Percentiles rank a stretch among this genome's conserved stretches.
Conservation (phyloP, 2,113 vertebrate species). For the Sarotherodon lohbergeri region DNA sequence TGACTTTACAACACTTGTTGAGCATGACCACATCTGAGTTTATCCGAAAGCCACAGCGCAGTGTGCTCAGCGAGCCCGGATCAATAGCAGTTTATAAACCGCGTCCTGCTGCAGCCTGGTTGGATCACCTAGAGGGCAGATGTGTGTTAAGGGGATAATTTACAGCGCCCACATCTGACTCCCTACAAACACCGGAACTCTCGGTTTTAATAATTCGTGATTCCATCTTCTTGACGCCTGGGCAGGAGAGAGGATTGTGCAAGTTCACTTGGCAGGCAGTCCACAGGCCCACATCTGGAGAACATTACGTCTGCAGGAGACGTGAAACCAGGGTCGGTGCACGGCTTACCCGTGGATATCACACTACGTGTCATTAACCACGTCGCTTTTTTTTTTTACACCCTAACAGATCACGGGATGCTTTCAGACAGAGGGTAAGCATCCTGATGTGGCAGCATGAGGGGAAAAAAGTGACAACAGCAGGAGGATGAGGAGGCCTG, state of each 20-base stretch:
- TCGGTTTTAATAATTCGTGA: constrained; percentile 32
- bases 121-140: neutral
- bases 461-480: neutral
- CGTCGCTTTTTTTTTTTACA: neutral
- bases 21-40: neutral
- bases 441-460: constrained; percentile 1
- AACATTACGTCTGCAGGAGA: constrained; percentile 71
- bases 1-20: constrained; percentile 19
- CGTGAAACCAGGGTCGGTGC: constrained; percentile 59
- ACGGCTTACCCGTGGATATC: constrained; percentile 49
- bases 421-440: neutral
- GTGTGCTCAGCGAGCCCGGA: neutral
- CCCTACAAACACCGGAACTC: constrained; percentile 6
- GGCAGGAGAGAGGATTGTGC: constrained; percentile 69
- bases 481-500: constrained; percentile 16
- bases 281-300: constrained; percentile 71
- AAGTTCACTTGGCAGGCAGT: constrained; percentile 74
- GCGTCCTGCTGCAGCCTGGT: neutral
- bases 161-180: neutral
- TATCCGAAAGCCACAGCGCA: neutral
- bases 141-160: neutral
- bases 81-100: neutral
- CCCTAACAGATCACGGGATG: neutral
- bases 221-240: constrained; percentile 66
- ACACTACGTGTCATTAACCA: constrained; percentile 64